Base-by-base conservation (phyloP, 2,797 vertebrate species). In the Euthynnus affinis region DNA sequence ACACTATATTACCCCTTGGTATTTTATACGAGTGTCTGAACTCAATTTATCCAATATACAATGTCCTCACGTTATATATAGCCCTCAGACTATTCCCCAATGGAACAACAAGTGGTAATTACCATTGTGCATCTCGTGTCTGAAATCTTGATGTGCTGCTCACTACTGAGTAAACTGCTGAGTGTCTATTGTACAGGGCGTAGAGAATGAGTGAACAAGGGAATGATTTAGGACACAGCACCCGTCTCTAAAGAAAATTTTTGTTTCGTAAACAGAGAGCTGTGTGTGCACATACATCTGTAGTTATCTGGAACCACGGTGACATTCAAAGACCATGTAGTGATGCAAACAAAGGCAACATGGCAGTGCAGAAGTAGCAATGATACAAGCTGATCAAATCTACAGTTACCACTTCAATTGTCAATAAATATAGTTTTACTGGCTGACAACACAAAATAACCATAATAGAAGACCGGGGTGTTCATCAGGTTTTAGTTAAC, bases 381-480 rank as follows among this genome's bases (percentile, higher is more conserved):
- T 34, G 14, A 58, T 17, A 60, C 52, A 53, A 44, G 8, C 29
- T 42, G 32, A 3, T 71, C 44, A 2, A 34, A 59, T 49, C 22
- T 57, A 23, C 10, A 27, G 27, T 42, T 66, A 20, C 12, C 0
- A 58, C n/a, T 51, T 27, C 20, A 49, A 56, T 3, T 46, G 60
- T 32, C 22, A 40, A n/a, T 65, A 57, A 72, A 80, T 63, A 37
- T 13, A 23, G 27, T 82, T 80, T 34, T 27, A 34, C 23, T 7
- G 44, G 9, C 56, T 48, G 29, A 27, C 55, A 34, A 73, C 49
- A 49, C 18, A 49, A 68, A 76, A 71, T 59, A 53, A 49, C 9
- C 22, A 40, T 44, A 58, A 56, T 17, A 3, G 4, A n/a, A 44
- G 29, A 63, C 56, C 13, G 46, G 29, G 17, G 9, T 29, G 46